phyloP scores from a whole-genome alignment of 2,797 vertebrate species.

The Crenichthys baileyi region DNA sequence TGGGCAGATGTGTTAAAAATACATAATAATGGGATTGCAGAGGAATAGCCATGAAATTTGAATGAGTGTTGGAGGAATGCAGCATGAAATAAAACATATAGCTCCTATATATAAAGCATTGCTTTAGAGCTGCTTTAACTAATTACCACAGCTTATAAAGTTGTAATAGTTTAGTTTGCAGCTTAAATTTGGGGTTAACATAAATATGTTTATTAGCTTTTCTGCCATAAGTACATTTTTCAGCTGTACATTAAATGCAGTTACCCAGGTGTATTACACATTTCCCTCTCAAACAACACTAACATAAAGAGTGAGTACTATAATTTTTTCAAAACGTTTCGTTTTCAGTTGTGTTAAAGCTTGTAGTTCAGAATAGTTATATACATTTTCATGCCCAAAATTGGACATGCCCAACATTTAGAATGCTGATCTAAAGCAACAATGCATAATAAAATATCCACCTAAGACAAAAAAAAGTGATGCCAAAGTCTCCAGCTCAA shows the following conservation, averaged over 20 bases:
- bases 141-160: constrained; percentile 37
- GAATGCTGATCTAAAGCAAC: background rate
- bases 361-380: background rate
- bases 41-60: constrained; percentile 76
- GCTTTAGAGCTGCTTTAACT: constrained; percentile 39
- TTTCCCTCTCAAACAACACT: background rate
- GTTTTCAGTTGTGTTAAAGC: background rate
- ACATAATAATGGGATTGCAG: constrained; percentile 75
- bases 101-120: constrained; percentile 46
- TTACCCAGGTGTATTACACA: background rate
- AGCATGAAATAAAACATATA: constrained; percentile 62
- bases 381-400: background rate
- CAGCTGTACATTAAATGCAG: background rate
- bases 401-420: background rate
- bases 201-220: background rate
- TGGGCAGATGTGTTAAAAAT: constrained; percentile 72
- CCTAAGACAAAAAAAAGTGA: background rate
- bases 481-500: background rate
- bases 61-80: constrained; percentile 71
- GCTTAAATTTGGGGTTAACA: constrained; percentile 3
- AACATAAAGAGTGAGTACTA: too few relatives aligned
- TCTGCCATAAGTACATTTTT: background rate
- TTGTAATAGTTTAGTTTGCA: constrained; percentile 20
- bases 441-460: background rate
- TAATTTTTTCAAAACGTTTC: background rate